A percentile compares a stretch with the other conserved stretches of the same genome.
Evolutionary conservation across 2,113 vertebrate species (phyloP).

Genomic region (Rhynchomys soricoides): DNA sequence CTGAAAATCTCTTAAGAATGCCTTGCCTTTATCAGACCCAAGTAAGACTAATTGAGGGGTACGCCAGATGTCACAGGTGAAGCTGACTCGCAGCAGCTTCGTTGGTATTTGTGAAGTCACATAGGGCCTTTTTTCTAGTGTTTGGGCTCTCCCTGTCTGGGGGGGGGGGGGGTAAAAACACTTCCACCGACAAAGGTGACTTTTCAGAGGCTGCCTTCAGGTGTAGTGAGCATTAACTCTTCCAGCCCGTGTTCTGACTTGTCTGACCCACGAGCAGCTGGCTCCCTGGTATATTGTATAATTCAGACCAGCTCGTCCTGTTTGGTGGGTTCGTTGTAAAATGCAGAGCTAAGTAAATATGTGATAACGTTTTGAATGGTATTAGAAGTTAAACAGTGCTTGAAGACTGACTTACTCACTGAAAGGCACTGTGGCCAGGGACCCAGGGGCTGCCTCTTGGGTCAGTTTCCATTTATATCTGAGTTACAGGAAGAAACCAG

Average conservation of each 20-base stretch:
- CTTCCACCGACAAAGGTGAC: slow-evolving; percentile 65
- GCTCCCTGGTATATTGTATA: slow-evolving; percentile 79
- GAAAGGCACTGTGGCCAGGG: slow-evolving; percentile 29
- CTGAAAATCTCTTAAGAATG: slow-evolving; percentile 45
- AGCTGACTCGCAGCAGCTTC: not conserved
- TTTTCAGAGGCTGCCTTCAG: slow-evolving; percentile 74
- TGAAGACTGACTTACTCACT: not conserved
- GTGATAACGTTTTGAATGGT: slow-evolving; percentile 78
- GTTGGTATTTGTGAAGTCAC: not conserved
- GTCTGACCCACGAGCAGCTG: slow-evolving; percentile 78
- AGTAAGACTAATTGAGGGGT: not conserved
- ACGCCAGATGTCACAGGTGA: not conserved
- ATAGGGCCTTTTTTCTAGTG: not conserved
- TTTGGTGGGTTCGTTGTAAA: slow-evolving; percentile 82
- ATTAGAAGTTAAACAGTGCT: slow-evolving; percentile 62
- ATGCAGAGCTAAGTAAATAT: slow-evolving; percentile 76
- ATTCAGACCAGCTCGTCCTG: slow-evolving; percentile 87
- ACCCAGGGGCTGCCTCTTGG: not conserved
- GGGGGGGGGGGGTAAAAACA: not conserved
- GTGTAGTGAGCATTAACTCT: slow-evolving; percentile 79
- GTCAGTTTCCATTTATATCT: slow-evolving; percentile 31
- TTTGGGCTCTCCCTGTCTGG: not conserved
- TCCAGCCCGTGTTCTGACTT: slow-evolving; percentile 81
- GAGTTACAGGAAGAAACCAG: slow-evolving; percentile 47
- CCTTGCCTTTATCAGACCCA: not conserved